These are phyloP conservation scores for Alectoris magna DNA, from an alignment of 2,797 vertebrate species.

Conservation along the genomic window DNA sequence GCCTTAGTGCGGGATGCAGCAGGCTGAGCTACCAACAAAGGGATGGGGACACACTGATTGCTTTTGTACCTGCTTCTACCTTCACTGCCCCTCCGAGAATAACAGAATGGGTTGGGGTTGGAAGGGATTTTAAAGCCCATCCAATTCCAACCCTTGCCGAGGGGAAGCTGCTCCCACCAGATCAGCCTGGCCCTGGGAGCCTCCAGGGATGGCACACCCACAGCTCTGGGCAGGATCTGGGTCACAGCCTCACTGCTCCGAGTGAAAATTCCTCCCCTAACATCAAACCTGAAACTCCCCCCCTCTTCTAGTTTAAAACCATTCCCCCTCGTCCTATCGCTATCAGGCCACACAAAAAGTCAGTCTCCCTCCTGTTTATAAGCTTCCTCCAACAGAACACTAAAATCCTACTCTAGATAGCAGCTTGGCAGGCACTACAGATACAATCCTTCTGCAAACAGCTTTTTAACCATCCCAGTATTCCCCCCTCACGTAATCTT, in stretches of 20 bases:
- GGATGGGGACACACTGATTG: not conserved
- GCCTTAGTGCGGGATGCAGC: not conserved
- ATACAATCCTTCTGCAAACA: not conserved
- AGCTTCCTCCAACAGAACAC: not conserved
- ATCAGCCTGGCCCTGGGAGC: too few relatives aligned
- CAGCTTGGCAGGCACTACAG: not conserved
- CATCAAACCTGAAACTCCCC: not conserved
- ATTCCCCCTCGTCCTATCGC: not conserved
- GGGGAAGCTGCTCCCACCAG: too few relatives aligned
- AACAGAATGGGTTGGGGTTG: not conserved
- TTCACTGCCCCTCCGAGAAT: fast-evolving
- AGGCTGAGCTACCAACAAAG: not conserved
- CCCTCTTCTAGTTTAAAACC: not conserved
- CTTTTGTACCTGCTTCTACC: not conserved
- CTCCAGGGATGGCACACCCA: too few relatives aligned
- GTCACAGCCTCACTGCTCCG: too few relatives aligned
- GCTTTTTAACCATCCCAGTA: fast-evolving
- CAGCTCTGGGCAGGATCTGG: too few relatives aligned
- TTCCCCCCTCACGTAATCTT: not conserved
- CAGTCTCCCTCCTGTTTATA: not conserved
- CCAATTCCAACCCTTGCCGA: not conserved
- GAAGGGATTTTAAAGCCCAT: not conserved
- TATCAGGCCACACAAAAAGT: too few relatives aligned
- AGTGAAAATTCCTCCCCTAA: too few relatives aligned
- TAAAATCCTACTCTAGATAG: not conserved